These are phyloP conservation scores for Antrozous pallidus DNA, from an alignment of 2,797 vertebrate species.

Conservation along the genomic window DNA sequence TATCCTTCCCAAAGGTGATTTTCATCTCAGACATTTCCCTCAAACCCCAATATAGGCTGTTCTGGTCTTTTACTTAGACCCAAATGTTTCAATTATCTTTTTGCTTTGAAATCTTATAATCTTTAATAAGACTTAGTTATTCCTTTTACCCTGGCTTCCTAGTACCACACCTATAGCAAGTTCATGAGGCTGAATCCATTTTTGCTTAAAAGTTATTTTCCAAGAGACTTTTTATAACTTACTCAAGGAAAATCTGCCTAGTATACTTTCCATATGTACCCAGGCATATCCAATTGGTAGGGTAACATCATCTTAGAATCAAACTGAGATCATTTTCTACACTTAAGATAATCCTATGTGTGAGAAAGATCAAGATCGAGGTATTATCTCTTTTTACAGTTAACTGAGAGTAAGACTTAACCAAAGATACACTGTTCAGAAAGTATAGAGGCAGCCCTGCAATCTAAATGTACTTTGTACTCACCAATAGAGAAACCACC, in stretches of 20 bases:
- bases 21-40: not conserved
- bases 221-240: not conserved
- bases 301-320: not conserved
- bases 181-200: not conserved
- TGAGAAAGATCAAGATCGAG: not conserved
- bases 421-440: not conserved
- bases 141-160: not conserved
- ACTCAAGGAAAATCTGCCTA: not conserved
- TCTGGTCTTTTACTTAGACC: constrained; percentile 1
- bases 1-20: not conserved
- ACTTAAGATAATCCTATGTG: not conserved
- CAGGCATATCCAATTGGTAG: not conserved
- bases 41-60: not conserved
- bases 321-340: not conserved
- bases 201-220: not conserved
- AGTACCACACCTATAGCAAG: not conserved
- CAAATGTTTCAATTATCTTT: constrained; percentile 6
- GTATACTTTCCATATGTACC: not conserved
- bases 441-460: not conserved
- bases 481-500: not conserved
- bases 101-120: not conserved
- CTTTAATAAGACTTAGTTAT: not conserved
- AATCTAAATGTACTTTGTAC: not conserved
- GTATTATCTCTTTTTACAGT: not conserved
- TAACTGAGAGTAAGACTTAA: not conserved